phyloP scores from a whole-genome alignment of 2,888 invertebrate species.

The Pandemis corylana region DNA sequence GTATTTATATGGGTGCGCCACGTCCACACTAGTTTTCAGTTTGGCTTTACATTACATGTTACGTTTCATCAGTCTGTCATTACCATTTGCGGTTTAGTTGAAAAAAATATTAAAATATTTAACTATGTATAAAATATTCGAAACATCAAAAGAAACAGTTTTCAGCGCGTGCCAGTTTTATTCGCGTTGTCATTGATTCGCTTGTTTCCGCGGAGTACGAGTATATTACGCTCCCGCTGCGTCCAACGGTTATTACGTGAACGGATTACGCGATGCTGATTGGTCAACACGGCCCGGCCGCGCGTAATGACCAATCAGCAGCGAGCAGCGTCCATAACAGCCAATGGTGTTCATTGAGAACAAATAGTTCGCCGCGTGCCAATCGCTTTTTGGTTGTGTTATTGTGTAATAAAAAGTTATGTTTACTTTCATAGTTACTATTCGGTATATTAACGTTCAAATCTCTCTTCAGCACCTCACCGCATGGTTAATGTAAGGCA shows the following conservation, averaged over 20 bases:
- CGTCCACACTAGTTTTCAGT: too few relatives aligned
- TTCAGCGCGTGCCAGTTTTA: neutral
- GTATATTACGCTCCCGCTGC: neutral
- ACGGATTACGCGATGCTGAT: constrained; percentile 8
- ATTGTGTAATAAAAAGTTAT: neutral
- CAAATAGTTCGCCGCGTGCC: constrained; percentile 11
- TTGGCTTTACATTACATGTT: too few relatives aligned
- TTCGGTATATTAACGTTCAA: neutral
- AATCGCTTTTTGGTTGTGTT: neutral
- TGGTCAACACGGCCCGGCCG: neutral
- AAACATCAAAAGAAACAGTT: neutral
- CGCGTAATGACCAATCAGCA: constrained; percentile 34
- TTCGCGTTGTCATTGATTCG: neutral
- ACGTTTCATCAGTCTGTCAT: too few relatives aligned
- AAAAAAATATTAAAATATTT: too few relatives aligned
- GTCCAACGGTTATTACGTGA: constrained; percentile 21
- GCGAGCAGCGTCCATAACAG: constrained; percentile 16
- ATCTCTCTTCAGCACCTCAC: neutral
- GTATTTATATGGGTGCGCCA: neutral
- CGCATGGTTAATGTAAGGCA: constrained; percentile 2
- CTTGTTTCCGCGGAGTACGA: neutral
- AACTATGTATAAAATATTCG: too few relatives aligned
- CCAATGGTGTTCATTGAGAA: constrained; percentile 21
- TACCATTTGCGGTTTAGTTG: too few relatives aligned
- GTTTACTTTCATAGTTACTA: neutral